Percentiles rank a stretch among this genome's conserved stretches.
phyloP scores from a whole-genome alignment of 2,113 vertebrate species.

The Lasiurus borealis region DNA sequence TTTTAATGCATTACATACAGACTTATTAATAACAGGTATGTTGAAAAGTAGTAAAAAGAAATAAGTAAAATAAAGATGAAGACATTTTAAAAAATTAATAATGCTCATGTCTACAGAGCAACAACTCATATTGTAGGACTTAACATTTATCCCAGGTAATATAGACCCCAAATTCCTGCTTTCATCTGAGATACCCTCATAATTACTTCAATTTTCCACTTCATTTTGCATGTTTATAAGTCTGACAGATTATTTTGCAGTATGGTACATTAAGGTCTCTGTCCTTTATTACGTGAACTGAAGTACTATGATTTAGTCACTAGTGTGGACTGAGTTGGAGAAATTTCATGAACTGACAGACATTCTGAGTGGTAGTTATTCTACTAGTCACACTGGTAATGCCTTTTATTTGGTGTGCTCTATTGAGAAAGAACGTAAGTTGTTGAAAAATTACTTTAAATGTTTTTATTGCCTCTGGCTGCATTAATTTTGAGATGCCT shows the following conservation, averaged over 20 bases:
- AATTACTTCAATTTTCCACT: slow-evolving; percentile 57
- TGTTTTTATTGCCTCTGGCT: slow-evolving; percentile 64
- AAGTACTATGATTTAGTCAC: slow-evolving; percentile 63
- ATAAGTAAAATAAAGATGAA: neutral
- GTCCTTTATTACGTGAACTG: slow-evolving; percentile 8
- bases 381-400: slow-evolving; percentile 58
- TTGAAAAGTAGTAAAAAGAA: neutral
- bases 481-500: slow-evolving; percentile 80
- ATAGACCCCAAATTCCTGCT: neutral
- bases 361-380: slow-evolving; percentile 64
- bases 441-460: slow-evolving; percentile 78
- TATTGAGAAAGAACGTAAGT: neutral
- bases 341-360: slow-evolving; percentile 34
- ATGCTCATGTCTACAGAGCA: neutral
- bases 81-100: neutral
- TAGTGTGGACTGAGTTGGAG: slow-evolving; percentile 25
- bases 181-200: neutral
- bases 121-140: neutral
- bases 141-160: neutral
- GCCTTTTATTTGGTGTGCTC: slow-evolving; percentile 68
- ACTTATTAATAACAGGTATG: slow-evolving; percentile 2
- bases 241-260: slow-evolving; percentile 48
- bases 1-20: neutral
- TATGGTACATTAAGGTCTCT: neutral
- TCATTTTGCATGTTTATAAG: slow-evolving; percentile 23